Conservation (phyloP, 2,113 vertebrate genomes). For the Sturnira hondurensis region DNA sequence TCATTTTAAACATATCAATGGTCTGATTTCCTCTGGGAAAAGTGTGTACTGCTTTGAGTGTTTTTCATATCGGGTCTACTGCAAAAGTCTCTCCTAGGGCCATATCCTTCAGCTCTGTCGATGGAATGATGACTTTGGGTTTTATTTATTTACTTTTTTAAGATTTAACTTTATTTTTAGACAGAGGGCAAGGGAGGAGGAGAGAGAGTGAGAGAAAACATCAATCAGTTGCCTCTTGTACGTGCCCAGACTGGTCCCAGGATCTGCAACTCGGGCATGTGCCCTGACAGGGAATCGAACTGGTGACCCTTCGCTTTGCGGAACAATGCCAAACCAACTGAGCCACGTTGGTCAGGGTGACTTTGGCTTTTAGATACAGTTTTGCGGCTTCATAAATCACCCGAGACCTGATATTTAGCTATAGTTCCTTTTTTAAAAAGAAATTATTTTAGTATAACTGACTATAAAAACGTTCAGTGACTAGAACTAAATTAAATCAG, state of each 20-base stretch:
- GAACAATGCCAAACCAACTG: too few species aligned
- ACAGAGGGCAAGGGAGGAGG: too few species aligned
- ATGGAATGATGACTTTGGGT: background rate
- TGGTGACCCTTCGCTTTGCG: too few species aligned
- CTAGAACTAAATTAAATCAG: background rate
- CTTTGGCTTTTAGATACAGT: background rate
- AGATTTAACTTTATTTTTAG: too few species aligned
- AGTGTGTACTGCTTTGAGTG: background rate
- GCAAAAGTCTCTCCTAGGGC: background rate
- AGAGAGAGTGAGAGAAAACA: too few species aligned
- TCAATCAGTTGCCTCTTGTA: too few species aligned
- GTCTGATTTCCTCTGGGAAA: constrained; percentile 2
- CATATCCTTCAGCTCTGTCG: background rate
- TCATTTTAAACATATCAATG: constrained; percentile 18
- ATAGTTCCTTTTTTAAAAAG: background rate
- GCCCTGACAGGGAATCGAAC: too few species aligned
- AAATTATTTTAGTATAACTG: background rate
- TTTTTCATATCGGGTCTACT: background rate
- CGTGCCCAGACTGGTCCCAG: too few species aligned
- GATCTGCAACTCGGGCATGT: too few species aligned
- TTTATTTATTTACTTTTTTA: background rate
- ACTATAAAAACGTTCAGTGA: background rate
- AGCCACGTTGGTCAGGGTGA: background rate
- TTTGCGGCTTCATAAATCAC: background rate
- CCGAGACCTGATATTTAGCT: background rate